Evolutionary conservation across 2,113 vertebrate species (phyloP), one percentile per base, ranked within the genome.

Genomic region (Chamaetylas fuelleborni): DNA sequence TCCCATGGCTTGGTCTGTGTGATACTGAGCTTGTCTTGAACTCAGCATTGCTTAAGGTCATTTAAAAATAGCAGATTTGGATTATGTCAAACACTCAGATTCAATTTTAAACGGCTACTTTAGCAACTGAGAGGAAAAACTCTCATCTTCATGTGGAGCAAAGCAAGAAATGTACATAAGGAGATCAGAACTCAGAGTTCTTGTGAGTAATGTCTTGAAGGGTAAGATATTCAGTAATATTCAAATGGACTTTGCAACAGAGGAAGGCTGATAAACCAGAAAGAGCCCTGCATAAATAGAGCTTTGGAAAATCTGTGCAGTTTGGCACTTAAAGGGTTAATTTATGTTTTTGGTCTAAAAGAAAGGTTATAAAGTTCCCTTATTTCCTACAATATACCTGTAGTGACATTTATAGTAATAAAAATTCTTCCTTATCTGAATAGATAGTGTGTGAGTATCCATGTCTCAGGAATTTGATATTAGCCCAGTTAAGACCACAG

Each of bases 391-490:
- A 34, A 58, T 54, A 61, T 45, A 58, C 10, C 26, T 77, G 33
- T 20, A n/a, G 42, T 57, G 36, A 67, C 14, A 20, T 69, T 80
- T 76, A 8, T 36, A 72, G 38, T 10, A 31, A 12, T 61, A 53
- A 25, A 11, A 57, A 24, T 42, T 54, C 31, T 26, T 67, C 69
- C 56, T 67, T 74, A 17, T 22, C n/a, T 86, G 31, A 6, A 0
- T 9, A 22, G 31, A 24, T 13, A 31, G 31, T 28, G 9, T 20
- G 9, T 1, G 11, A 36, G 7, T 56, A 56, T 79, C 43, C 11
- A 8, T 70, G 47, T 43, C 36, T 64, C 73, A 82, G 61, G 83
- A 69, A 58, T 86, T 83, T 81, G 42, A 64, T 87, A 85, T 34
- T 33, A 69, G 53, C 22, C 28, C 42, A 72, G 4, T 45, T 74